Conservation (phyloP, 2,113 vertebrate genomes). For the Mystacornis crossleyi region DNA sequence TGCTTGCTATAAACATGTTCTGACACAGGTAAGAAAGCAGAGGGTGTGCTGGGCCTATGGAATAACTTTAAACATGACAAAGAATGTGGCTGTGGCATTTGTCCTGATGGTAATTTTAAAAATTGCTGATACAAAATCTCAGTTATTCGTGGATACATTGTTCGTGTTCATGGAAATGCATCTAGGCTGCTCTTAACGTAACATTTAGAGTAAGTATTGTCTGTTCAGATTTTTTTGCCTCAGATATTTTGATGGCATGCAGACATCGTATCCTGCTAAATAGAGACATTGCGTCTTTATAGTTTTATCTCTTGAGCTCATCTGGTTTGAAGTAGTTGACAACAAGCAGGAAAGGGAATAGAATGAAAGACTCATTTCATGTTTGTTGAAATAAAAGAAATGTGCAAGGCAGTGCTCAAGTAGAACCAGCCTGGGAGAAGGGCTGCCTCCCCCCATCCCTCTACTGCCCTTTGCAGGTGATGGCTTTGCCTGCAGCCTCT, state of each 20-base stretch:
- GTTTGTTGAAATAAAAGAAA: conserved; percentile 71
- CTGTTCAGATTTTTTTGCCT: neutral
- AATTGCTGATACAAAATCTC: neutral
- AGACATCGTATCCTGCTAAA: conserved; percentile 68
- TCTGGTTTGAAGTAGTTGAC: conserved; percentile 79
- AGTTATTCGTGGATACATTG: neutral
- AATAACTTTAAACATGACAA: neutral
- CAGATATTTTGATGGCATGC: conserved; percentile 45
- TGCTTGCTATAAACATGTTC: neutral
- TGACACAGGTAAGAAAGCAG: neutral
- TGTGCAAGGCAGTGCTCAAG: conserved; percentile 64
- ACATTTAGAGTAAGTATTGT: neutral
- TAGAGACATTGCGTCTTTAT: conserved; percentile 67
- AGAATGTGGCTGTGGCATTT: neutral
- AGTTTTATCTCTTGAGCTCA: conserved; percentile 75
- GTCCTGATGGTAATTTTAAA: neutral
- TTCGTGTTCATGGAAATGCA: neutral
- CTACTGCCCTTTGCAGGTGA: neutral
- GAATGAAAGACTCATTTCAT: conserved; percentile 74
- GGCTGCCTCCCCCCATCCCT: neutral
- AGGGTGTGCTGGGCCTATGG: neutral
- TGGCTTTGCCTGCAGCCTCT: neutral
- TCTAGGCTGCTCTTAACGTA: conserved; percentile 2
- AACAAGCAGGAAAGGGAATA: conserved; percentile 77
- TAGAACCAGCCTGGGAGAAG: neutral